Evolutionary conservation across 2,797 vertebrate genomes (phyloP).

Genomic region (Miichthys miiuy): DNA sequence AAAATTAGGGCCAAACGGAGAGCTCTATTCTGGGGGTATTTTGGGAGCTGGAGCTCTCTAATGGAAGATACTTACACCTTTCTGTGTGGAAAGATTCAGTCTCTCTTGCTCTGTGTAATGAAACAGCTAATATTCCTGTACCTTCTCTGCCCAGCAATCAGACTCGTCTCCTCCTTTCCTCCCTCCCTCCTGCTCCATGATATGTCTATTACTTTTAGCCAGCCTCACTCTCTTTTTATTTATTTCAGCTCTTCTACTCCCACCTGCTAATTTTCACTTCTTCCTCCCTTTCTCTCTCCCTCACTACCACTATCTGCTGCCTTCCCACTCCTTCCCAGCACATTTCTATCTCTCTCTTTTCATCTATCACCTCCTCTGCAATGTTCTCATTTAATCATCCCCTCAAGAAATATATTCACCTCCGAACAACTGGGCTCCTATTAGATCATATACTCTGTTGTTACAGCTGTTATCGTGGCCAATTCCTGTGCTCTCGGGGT

Average conservation of each 20-base stretch:
- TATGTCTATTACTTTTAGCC: conserved; percentile 69
- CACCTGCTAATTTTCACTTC: conserved; percentile 84
- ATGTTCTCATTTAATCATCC: conserved; percentile 89
- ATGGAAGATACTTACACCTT: conserved; percentile 75
- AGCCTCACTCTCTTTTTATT: conserved; percentile 60
- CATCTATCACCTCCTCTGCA: conserved; percentile 88
- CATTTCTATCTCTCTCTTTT: conserved; percentile 81
- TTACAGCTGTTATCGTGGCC: conserved; percentile 76
- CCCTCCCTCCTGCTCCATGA: conserved; percentile 47
- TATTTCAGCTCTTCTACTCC: conserved; percentile 74
- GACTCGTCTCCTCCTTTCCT: conserved; percentile 54
- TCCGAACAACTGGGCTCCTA: conserved; percentile 78
- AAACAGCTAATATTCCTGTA: conserved; percentile 78
- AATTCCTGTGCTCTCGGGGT: conserved; percentile 72
- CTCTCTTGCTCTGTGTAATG: conserved; percentile 72
- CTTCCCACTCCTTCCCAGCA: conserved; percentile 83
- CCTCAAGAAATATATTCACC: conserved; percentile 86
- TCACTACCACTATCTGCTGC: conserved; percentile 74
- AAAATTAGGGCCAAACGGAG: conserved; percentile 57
- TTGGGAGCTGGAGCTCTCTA: conserved; percentile 56
- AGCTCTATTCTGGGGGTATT: conserved; percentile 47
- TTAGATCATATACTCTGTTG: conserved; percentile 80
- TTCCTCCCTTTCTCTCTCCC: conserved; percentile 64
- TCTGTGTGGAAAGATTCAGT: conserved; percentile 62
- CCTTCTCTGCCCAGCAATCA: conserved; percentile 62